Evolutionary conservation across 2,797 vertebrate species (phyloP), one percentile per base, ranked within the genome.

Genomic region (Muraenolepis orangiensis): DNA sequence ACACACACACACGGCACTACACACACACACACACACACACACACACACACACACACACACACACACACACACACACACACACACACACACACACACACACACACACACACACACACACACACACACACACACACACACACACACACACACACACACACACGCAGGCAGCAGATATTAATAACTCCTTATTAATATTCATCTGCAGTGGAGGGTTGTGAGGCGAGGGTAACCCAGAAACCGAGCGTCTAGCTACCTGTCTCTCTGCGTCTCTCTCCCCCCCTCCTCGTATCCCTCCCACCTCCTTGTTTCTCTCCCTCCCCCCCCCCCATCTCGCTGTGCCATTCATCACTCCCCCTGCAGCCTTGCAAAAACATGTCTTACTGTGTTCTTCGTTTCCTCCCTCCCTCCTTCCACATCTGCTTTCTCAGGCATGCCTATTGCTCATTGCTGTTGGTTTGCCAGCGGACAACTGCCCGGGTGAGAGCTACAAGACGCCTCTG

Each of bases 111-210:
- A 66, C 23, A 28, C 64, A 66, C 66, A 68, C 28, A 68, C 66
- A 68, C 28, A 68, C 66, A 69, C 68, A 69, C 67, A 36, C 67
- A 69, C 67, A 69, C 67, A 69, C 31, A 69, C 18, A 36, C 68
- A 69, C 68, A 26, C 68, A 69, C 66, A 67, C 83, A 81, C 66
- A 71, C 18, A 40, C 32, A 70, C 46, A 61, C 34, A 72, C 32
- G 83, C 87, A 89, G 79, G 87, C 87, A 87, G 84, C 83, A 86
- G 90, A 90, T 92, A 92, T 92, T 91, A 93, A 92, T 92, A 93
- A 92, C 90, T 83, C 79, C 88, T 87, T 88, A 91, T 93, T 92
- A 91, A 92, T 92, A 93, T 91, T 92, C 89, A 91, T 90, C 87
- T 89, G 88, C 86, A 88, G 90, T 64, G 69, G 72, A 77, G 72